These are phyloP conservation scores for Cuniculus paca DNA, from an alignment of 2,797 vertebrate species.

Conservation along the genomic window DNA sequence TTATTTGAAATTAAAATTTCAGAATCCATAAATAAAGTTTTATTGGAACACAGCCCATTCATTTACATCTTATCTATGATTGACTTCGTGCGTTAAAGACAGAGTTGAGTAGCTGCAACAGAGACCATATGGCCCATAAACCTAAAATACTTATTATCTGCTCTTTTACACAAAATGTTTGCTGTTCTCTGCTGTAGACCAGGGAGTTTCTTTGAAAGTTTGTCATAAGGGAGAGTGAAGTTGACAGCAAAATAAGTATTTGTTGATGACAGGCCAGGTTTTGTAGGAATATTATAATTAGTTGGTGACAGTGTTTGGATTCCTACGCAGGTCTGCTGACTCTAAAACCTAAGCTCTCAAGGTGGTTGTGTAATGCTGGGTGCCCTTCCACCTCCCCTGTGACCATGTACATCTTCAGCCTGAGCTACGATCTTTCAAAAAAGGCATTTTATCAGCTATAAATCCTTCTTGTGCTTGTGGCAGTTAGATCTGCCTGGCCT, in stretches of 20 bases:
- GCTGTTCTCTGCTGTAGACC: background rate
- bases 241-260: background rate
- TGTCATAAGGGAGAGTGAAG: conserved; percentile 19
- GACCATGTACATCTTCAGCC: too few species aligned
- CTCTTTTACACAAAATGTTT: background rate
- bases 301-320: background rate
- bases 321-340: background rate
- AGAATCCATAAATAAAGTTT: conserved; percentile 33
- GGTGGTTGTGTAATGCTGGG: too few species aligned
- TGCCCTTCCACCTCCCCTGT: background rate
- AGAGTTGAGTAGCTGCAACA: background rate
- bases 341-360: background rate
- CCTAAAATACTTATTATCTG: background rate
- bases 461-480: background rate
- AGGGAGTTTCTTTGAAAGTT: conserved; percentile 21
- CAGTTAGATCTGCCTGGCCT: background rate
- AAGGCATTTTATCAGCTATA: background rate
- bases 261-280: background rate
- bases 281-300: background rate
- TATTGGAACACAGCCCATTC: conserved; percentile 21
- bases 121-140: background rate
- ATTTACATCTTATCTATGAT: conserved; percentile 13
- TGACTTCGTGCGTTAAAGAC: conserved; percentile 13
- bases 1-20: conserved; percentile 60
- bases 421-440: background rate